Evolutionary conservation across 2,888 invertebrate genomes (phyloP).

Genomic region (Amphipoea oculea): DNA sequence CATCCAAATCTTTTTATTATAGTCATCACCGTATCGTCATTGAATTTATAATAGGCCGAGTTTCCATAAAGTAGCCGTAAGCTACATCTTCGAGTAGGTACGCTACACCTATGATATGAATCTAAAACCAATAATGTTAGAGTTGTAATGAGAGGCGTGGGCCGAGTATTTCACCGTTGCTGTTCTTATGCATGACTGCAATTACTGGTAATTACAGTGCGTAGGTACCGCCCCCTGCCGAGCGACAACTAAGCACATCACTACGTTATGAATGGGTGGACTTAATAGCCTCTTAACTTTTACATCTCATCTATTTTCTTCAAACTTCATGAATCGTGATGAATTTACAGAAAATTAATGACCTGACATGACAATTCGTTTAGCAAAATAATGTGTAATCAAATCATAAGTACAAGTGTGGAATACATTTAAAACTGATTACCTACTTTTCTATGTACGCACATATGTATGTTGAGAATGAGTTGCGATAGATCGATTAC

Average conservation of each 20-base stretch:
- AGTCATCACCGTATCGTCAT: slow-evolving; percentile 19
- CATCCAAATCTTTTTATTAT: slow-evolving; percentile 47
- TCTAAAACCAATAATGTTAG: slow-evolving; percentile 44
- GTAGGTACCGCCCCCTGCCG: slow-evolving; percentile 75
- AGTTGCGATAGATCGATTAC: slow-evolving; percentile 42
- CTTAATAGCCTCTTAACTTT: slow-evolving; percentile 26
- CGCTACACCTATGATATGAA: slow-evolving; percentile 29
- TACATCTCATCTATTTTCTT: slow-evolving; percentile 22
- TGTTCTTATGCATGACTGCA: slow-evolving; percentile 72
- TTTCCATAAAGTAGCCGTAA: slow-evolving; percentile 44
- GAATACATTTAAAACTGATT: slow-evolving; percentile 46
- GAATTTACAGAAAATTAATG: slow-evolving; percentile 29
- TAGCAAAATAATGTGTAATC: slow-evolving; percentile 9
- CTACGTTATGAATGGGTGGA: slow-evolving; percentile 63
- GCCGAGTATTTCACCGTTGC: slow-evolving; percentile 47
- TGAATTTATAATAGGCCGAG: slow-evolving; percentile 27
- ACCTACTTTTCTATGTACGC: slow-evolving; percentile 34
- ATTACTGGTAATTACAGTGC: slow-evolving; percentile 79
- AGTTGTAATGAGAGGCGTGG: slow-evolving; percentile 55
- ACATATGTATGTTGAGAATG: slow-evolving; percentile 8
- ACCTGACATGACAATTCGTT: slow-evolving; percentile 10
- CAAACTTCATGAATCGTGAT: slow-evolving; percentile 14
- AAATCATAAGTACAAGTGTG: slow-evolving; percentile 5
- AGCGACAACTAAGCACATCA: slow-evolving; percentile 55
- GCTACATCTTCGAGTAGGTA: slow-evolving; percentile 33